Percentiles rank a stretch among this genome's conserved stretches.
phyloP scores from a whole-genome alignment of 2,888 invertebrate genomes.

The Tipula confusa region DNA sequence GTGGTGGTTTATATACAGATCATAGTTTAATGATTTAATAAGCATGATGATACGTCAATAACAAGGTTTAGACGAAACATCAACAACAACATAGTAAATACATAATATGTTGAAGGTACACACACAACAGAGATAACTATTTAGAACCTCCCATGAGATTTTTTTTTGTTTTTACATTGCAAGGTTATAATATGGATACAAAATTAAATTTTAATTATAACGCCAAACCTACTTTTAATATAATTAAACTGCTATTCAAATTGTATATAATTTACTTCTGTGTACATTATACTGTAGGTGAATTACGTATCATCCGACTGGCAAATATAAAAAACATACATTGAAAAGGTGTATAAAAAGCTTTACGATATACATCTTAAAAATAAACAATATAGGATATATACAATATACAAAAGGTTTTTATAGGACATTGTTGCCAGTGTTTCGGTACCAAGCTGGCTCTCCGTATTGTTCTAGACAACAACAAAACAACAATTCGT shows the following conservation, averaged over 20 bases:
- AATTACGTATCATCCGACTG: no score
- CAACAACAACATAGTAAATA: neutral
- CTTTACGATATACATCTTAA: no score
- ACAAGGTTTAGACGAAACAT: neutral
- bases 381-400: no score
- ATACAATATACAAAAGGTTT: no score
- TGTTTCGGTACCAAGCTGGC: no score
- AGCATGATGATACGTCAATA: neutral
- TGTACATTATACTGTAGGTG: no score
- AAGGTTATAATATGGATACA: neutral
- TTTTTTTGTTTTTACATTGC: neutral
- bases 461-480: no score
- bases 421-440: no score
- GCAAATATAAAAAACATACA: no score
- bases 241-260: neutral
- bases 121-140: neutral
- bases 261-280: neutral
- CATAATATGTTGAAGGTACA: neutral
- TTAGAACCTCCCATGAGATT: slow-evolving; percentile 8
- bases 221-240: neutral
- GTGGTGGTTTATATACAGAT: neutral
- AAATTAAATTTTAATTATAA: slow-evolving; percentile 14
- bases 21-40: neutral
- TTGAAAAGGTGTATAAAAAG: no score
- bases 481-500: no score